Percentiles rank a stretch among this genome's conserved stretches.
phyloP scores from a whole-genome alignment of 1,140 invertebrate genomes.

The Ceratitis capitata region DNA sequence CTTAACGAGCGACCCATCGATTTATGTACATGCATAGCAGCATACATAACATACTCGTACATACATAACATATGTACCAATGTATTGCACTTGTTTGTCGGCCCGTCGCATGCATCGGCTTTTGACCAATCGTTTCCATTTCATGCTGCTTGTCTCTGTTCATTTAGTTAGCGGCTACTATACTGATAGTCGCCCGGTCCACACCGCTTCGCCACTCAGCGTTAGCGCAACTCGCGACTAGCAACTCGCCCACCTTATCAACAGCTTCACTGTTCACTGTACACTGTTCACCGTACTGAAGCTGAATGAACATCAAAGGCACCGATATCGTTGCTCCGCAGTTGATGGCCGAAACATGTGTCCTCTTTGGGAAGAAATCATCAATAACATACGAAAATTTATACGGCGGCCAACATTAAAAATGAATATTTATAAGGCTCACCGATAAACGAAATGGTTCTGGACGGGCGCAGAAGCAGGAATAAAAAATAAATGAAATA shows the following conservation, averaged over 20 bases:
- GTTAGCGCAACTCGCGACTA: too few relatives aligned
- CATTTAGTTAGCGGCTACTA: constrained; percentile 31
- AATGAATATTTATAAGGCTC: constrained; percentile 38
- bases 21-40: background rate
- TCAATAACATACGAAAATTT: constrained; percentile 40
- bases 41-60: background rate
- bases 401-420: constrained; percentile 37
- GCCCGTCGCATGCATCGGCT: background rate
- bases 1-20: background rate
- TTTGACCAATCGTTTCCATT: constrained; percentile 32
- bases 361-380: constrained; percentile 40
- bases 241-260: background rate
- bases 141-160: constrained; percentile 20
- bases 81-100: background rate
- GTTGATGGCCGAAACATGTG: constrained; percentile 37
- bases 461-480: background rate
- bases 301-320: constrained; percentile 23
- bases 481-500: background rate
- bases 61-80: background rate
- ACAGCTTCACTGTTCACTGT: background rate
- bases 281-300: too few relatives aligned
- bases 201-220: background rate
- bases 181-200: background rate
- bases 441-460: background rate
- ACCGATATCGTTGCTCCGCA: background rate